Evolutionary conservation across 1,140 invertebrate species (phyloP).

Genomic region (Catajapyx aquilonaris): DNA sequence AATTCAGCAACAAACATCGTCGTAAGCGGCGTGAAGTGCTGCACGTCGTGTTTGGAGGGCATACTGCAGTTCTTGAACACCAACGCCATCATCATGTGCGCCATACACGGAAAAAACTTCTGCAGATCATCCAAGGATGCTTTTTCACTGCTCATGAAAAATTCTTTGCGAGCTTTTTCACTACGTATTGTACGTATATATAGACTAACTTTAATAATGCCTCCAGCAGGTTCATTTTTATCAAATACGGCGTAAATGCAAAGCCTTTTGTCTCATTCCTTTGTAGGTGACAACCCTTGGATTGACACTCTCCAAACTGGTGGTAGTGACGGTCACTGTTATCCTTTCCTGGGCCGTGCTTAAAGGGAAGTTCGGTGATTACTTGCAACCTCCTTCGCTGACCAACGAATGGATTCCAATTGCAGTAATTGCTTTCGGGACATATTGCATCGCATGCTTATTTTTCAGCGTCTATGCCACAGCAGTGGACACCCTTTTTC

Average conservation of each 20-base stretch:
- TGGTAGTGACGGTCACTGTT: too few relatives aligned
- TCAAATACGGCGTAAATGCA: too few relatives aligned
- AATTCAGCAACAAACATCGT: conserved; percentile 47
- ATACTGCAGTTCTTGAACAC: conserved; percentile 66
- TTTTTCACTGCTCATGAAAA: conserved; percentile 74
- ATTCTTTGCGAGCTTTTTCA: conserved; percentile 37
- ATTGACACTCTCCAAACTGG: too few relatives aligned
- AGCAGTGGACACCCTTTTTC: conserved; percentile 42
- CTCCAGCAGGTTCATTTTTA: too few relatives aligned
- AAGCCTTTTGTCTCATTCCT: too few relatives aligned
- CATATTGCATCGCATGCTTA: conserved; percentile 31
- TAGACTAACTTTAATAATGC: too few relatives aligned
- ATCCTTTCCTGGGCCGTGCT: too few relatives aligned
- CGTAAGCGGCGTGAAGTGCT: conserved; percentile 65
- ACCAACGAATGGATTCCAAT: too few relatives aligned
- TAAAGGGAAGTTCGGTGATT: too few relatives aligned
- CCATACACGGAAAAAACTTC: conserved; percentile 83
- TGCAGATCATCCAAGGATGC: conserved; percentile 71
- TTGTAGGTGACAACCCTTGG: conserved; percentile 26
- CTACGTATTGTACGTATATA: too few relatives aligned
- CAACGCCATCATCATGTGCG: conserved; percentile 94
- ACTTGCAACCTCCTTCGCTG: too few relatives aligned
- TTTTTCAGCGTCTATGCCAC: conserved; percentile 44
- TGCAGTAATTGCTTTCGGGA: too few relatives aligned
- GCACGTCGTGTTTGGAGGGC: conserved; percentile 76